Percentiles rank a stretch among this genome's conserved stretches.
Evolutionary conservation across 2,797 vertebrate species (phyloP).

Genomic region (Poecilia picta): DNA sequence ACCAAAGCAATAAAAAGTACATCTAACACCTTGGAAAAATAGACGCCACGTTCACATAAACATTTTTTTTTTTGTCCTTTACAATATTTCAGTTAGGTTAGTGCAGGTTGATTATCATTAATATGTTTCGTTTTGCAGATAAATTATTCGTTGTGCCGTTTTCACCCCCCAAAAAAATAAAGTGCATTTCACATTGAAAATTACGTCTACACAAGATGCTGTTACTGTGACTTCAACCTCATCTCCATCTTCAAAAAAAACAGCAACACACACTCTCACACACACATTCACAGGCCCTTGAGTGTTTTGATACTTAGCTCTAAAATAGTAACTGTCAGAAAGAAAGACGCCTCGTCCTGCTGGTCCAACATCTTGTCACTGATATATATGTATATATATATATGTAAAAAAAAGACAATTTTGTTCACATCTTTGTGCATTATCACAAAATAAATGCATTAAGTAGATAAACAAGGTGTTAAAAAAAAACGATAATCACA

Average conservation of each 20-base stretch:
- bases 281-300: constrained; percentile 69
- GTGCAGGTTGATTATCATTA: constrained; percentile 85
- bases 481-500: constrained; percentile 58
- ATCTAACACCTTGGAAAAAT: constrained; percentile 87
- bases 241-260: constrained; percentile 16
- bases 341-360: constrained; percentile 22
- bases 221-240: constrained; percentile 60
- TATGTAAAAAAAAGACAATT: constrained; percentile 10
- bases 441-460: constrained; percentile 40
- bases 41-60: constrained; percentile 84
- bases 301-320: constrained; percentile 76
- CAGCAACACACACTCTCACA: constrained; percentile 6
- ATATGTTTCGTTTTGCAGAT: constrained; percentile 86
- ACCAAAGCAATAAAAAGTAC: constrained; percentile 87
- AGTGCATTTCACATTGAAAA: constrained; percentile 88
- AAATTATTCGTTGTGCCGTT: constrained; percentile 85
- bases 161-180: constrained; percentile 81
- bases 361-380: constrained; percentile 21
- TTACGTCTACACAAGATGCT: constrained; percentile 84
- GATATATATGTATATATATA: constrained; percentile 9
- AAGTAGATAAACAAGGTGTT: constrained; percentile 49
- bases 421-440: constrained; percentile 39
- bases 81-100: constrained; percentile 84
- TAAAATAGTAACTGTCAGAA: constrained; percentile 54
- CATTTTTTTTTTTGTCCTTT: constrained; percentile 48